Conservation (phyloP, 2,797 vertebrate genomes). For the Dermochelys coriacea region DNA sequence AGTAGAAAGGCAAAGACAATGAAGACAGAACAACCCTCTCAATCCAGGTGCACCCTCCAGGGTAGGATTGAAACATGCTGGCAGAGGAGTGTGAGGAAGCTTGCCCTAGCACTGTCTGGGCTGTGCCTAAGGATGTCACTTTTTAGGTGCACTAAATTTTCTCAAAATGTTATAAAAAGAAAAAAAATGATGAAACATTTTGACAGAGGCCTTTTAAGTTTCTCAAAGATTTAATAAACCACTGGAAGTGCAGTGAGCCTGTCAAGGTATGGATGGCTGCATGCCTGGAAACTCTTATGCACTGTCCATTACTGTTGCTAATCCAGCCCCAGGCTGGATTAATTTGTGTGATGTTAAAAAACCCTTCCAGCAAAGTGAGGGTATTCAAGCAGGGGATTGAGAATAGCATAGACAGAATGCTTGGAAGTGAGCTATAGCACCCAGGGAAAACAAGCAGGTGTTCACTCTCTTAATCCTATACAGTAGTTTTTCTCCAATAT, state of each 20-base stretch:
- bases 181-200: conserved; percentile 60
- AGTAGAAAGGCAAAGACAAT: conserved; percentile 44
- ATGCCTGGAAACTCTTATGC: conserved; percentile 68
- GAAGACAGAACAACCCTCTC: conserved; percentile 54
- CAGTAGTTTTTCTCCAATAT: neutral
- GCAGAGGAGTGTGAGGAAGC: conserved; percentile 54
- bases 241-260: conserved; percentile 58
- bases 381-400: conserved; percentile 37
- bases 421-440: conserved; percentile 7
- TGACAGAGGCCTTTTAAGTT: conserved; percentile 75
- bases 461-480: conserved; percentile 3
- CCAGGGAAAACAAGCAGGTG: conserved; percentile 18
- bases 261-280: conserved; percentile 66
- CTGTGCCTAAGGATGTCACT: conserved; percentile 73
- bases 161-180: conserved; percentile 68
- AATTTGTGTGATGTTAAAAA: conserved; percentile 71
- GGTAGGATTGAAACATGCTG: conserved; percentile 69
- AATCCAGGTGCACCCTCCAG: conserved; percentile 75
- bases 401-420: conserved; percentile 32
- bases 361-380: conserved; percentile 67
- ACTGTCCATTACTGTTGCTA: conserved; percentile 67
- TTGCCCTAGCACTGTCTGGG: conserved; percentile 62
- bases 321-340: conserved; percentile 74
- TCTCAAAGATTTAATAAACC: conserved; percentile 67
- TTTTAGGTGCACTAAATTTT: conserved; percentile 72